These are phyloP conservation scores for Tautogolabrus adspersus DNA, from an alignment of 2,113 vertebrate species.

Conservation along the genomic window DNA sequence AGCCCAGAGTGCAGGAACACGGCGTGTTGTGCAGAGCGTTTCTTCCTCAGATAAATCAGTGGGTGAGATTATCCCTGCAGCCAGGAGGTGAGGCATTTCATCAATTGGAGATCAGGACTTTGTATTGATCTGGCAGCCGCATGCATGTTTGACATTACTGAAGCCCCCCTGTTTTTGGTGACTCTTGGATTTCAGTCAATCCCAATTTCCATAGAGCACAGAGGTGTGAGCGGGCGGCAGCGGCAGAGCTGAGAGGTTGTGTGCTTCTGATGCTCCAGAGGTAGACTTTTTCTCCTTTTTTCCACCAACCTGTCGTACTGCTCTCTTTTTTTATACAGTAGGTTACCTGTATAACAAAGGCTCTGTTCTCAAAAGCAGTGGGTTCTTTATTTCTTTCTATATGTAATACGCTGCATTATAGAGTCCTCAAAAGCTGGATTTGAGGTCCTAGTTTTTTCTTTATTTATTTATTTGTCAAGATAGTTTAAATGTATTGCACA, in stretches of 20 bases:
- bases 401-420: background rate
- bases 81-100: conserved; percentile 72
- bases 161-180: conserved; percentile 62
- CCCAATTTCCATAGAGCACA: conserved; percentile 57
- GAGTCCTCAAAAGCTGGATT: background rate
- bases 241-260: conserved; percentile 26
- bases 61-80: conserved; percentile 71
- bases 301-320: conserved; percentile 26
- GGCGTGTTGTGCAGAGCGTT: conserved; percentile 66
- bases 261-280: conserved; percentile 23
- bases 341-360: conserved; percentile 19
- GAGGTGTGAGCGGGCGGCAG: conserved; percentile 32
- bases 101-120: conserved; percentile 80
- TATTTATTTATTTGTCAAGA: no score
- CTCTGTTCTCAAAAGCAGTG: background rate
- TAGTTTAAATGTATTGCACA: no score
- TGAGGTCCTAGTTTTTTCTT: background rate
- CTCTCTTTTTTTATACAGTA: conserved; percentile 16
- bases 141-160: conserved; percentile 74
- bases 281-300: background rate
- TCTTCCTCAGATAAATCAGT: conserved; percentile 73
- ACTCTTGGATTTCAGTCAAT: conserved; percentile 54
- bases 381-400: background rate
- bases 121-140: conserved; percentile 72
- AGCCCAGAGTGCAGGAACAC: conserved; percentile 29